A percentile compares a stretch with the other conserved stretches of the same genome.
Conservation (phyloP, 2,113 vertebrate species). For the Barbus barbus region DNA sequence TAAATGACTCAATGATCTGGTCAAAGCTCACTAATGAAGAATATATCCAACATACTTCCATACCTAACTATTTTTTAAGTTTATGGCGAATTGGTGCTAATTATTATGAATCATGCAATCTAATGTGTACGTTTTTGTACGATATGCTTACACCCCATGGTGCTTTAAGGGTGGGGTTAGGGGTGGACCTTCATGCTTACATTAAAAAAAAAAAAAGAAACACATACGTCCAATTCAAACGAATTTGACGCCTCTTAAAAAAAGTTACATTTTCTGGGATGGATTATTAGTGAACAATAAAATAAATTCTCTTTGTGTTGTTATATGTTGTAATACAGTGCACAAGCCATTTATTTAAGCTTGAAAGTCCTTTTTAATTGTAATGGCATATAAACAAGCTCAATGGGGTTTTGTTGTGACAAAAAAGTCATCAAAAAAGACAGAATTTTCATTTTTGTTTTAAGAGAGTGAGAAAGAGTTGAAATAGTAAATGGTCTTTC, state of each 20-base stretch:
- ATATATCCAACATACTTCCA: neutral
- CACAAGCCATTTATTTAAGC: neutral
- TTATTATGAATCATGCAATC: too few relatives aligned
- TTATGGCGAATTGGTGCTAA: neutral
- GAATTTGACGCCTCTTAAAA: too few relatives aligned
- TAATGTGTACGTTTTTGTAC: too few relatives aligned
- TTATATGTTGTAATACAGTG: neutral
- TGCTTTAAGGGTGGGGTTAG: too few relatives aligned
- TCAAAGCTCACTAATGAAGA: neutral
- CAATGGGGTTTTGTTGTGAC: neutral
- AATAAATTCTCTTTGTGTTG: neutral
- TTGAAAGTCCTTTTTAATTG: conserved; percentile 3
- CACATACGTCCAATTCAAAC: too few relatives aligned
- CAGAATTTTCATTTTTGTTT: neutral
- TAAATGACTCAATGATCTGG: neutral
- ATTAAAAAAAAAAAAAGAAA: too few relatives aligned
- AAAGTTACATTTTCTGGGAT: too few relatives aligned
- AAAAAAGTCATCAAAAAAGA: neutral
- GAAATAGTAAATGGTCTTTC: conserved; percentile 38
- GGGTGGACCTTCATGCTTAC: too few relatives aligned
- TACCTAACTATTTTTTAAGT: too few relatives aligned
- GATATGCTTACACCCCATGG: too few relatives aligned
- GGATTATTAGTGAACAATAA: neutral
- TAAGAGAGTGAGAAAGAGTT: conserved; percentile 3
- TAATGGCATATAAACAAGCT: neutral